A percentile compares a stretch with the other conserved stretches of the same genome.
phyloP scores from a whole-genome alignment of 2,888 invertebrate genomes.

The Cynaeus angustus region DNA sequence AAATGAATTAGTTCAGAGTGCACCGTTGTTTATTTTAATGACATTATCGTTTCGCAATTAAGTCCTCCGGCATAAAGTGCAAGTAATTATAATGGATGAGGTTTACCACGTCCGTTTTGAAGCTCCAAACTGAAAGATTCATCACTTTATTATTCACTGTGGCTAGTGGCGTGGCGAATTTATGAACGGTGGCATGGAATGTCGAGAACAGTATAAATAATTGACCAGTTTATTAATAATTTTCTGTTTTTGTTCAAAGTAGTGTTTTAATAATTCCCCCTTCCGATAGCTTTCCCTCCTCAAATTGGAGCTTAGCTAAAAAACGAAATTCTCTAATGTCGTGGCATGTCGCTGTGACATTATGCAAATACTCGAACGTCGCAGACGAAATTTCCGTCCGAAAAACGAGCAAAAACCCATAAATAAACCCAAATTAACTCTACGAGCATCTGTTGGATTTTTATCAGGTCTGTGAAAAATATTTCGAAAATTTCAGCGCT shows the following conservation, averaged over 20 bases:
- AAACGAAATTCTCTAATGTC: constrained; percentile 9
- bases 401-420: constrained; percentile 8
- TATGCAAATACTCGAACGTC: constrained; percentile 14
- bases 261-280: no score
- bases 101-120: constrained; percentile 6
- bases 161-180: not conserved
- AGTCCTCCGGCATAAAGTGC: constrained; percentile 9
- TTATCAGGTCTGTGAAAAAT: constrained; percentile 7
- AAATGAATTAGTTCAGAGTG: constrained; percentile 16
- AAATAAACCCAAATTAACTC: constrained; percentile 26
- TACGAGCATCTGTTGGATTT: constrained; percentile 6
- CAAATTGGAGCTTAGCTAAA: no score
- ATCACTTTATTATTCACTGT: constrained; percentile 8
- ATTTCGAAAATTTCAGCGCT: constrained; percentile 4
- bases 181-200: not conserved
- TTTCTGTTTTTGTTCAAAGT: no score
- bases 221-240: no score
- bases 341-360: constrained; percentile 5
- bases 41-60: constrained; percentile 16
- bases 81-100: constrained; percentile 19
- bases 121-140: not conserved
- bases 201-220: no score
- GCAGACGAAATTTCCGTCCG: constrained; percentile 3
- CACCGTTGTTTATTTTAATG: constrained; percentile 11
- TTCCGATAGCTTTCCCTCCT: no score